Evolutionary conservation across 2,888 invertebrate genomes (phyloP), one percentile per base, ranked within the genome.

Genomic region (Syrista parreyssii): DNA sequence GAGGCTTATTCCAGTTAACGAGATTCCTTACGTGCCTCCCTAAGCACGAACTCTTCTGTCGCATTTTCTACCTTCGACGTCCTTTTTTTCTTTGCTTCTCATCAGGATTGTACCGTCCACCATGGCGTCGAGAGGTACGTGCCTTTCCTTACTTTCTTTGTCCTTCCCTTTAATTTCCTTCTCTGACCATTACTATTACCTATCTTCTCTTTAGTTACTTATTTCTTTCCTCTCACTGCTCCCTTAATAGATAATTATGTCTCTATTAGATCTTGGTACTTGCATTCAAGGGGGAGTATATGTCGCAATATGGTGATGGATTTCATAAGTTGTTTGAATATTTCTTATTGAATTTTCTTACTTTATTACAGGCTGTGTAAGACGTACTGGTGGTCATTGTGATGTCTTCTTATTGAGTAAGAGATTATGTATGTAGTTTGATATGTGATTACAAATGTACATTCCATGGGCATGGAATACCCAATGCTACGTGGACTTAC

Each of bases 1-100:
- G 68, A 30, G 55, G 32, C 71, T 68, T 55, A 76, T 55, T 55
- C 55, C 55, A 55, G 55, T 23, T 55, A 55, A 55, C 55, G 55
- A 55, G 55, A 55, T 55, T 55, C 55, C 55, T 23, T 55, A 55
- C 55, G 55, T 55, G 75, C 72, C 34, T 77, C 68, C 75, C 75
- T 23, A 81, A 81, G 79, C 84, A 83, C 79, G 78, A 78, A 81
- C 78, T 81, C 81, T 73, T 73, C 55, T 23, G 74, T 80, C 81
- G 83, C 84, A 81, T 83, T 84, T 81, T 79, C 81, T 75, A 76
- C 68, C 55, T 23, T 55, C 55, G 55, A 23, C 55, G 23, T 55
- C 9, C 6, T 55, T 55, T 55, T 55, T 55, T 23, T 23, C 15
- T 55, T 55, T 55, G 15, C 15, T 40, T 40, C 15, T 40, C 40